Evolutionary conservation across 2,113 vertebrate genomes (phyloP).

Genomic region (Sorex araneus): DNA sequence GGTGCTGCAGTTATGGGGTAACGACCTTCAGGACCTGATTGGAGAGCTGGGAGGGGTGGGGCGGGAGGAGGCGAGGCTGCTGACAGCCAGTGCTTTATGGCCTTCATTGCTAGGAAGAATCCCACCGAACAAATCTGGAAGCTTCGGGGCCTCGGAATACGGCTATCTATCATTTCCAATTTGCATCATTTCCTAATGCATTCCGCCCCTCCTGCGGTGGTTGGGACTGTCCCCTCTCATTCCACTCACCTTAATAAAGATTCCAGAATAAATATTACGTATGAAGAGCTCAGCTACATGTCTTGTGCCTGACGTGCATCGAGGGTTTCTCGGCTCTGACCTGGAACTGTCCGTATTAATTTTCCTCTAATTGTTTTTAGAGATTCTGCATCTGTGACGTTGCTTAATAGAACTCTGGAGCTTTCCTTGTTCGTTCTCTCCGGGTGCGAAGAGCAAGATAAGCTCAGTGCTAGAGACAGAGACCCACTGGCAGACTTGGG

Average conservation of each 20-base stretch:
- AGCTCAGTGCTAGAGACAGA: neutral
- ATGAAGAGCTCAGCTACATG: neutral
- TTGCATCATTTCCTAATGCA: conserved; percentile 43
- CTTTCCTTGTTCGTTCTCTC: neutral
- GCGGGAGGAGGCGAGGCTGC: neutral
- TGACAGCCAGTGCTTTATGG: neutral
- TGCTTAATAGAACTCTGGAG: conserved; percentile 65
- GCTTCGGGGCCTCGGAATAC: neutral
- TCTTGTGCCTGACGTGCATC: neutral
- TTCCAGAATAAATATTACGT: neutral
- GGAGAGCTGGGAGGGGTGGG: neutral
- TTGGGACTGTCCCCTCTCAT: neutral
- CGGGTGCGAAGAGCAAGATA: neutral
- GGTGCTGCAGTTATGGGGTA: neutral
- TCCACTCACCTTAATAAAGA: neutral
- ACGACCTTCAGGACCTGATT: neutral
- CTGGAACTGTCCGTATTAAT: conserved; percentile 77
- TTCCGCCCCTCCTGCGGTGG: neutral
- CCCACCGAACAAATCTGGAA: neutral
- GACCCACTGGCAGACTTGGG: neutral
- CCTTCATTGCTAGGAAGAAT: neutral
- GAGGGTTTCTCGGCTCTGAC: conserved; percentile 62
- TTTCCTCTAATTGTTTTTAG: conserved; percentile 74
- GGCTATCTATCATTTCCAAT: conserved; percentile 16
- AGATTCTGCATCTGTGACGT: conserved; percentile 61